These are phyloP conservation scores for Ephydatia muelleri DNA, from an alignment of 37 sponge, comb jelly and placozoan genomes.

Conservation along the genomic window DNA sequence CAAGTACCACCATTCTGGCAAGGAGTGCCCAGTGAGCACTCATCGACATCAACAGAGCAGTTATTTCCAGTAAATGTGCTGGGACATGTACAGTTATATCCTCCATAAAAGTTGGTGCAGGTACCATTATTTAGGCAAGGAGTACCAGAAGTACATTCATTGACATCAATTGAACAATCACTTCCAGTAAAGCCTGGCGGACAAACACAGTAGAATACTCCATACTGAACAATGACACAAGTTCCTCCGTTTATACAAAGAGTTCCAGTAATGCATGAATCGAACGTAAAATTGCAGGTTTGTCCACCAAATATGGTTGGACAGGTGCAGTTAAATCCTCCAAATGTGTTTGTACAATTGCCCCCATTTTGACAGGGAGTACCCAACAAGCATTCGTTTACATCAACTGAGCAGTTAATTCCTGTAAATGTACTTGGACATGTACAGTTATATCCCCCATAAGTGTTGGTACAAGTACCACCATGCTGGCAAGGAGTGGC, in stretches of 20 bases:
- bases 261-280: slow-evolving; percentile 10
- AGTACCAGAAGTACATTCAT: slow-evolving; percentile 28
- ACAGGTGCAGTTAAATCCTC: slow-evolving; percentile 43
- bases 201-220: slow-evolving; percentile 49
- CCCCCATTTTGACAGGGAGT: slow-evolving; percentile 25
- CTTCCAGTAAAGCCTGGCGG: slow-evolving; percentile 44
- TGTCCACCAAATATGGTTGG: background rate
- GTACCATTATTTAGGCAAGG: slow-evolving; percentile 30
- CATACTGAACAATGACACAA: slow-evolving; percentile 3
- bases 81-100: slow-evolving; percentile 34
- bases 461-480: slow-evolving; percentile 18
- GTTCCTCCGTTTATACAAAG: slow-evolving; percentile 69
- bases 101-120: slow-evolving; percentile 35
- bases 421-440: slow-evolving; percentile 61
- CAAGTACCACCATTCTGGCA: slow-evolving; percentile 67
- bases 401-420: slow-evolving; percentile 28
- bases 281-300: slow-evolving; percentile 11
- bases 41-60: slow-evolving; percentile 8
- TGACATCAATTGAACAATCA: slow-evolving; percentile 39
- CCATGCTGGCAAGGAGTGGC: slow-evolving; percentile 8
- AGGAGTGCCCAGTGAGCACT: slow-evolving; percentile 12
- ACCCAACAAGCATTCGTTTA: slow-evolving; percentile 28
- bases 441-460: slow-evolving; percentile 38
- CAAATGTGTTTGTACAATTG: slow-evolving; percentile 39
- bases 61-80: too few species aligned